phyloP scores from a whole-genome alignment of 2,113 vertebrate genomes.

The Noctilio leporinus region DNA sequence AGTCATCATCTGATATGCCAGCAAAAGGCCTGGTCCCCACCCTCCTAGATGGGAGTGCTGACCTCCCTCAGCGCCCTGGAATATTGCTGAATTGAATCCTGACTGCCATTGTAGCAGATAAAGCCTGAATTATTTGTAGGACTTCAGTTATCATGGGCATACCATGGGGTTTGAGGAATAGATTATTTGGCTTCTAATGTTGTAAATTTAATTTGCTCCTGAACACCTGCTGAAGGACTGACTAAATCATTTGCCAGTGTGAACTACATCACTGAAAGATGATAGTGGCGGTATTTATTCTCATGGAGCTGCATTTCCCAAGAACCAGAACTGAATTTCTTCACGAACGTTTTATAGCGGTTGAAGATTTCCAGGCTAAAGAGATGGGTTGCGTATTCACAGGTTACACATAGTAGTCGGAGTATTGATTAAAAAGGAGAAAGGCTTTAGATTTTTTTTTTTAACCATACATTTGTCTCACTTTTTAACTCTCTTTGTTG shows the following conservation, averaged over 20 bases:
- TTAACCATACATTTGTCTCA: neutral
- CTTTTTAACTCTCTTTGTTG: neutral
- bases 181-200: slow-evolving; percentile 30
- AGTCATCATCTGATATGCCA: slow-evolving; percentile 47
- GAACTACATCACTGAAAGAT: slow-evolving; percentile 33
- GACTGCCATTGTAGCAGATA: neutral
- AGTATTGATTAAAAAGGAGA: slow-evolving; percentile 14
- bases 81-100: slow-evolving; percentile 13
- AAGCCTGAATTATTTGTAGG: slow-evolving; percentile 12
- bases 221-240: slow-evolving; percentile 56
- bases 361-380: neutral
- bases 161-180: slow-evolving; percentile 6
- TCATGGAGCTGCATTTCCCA: neutral
- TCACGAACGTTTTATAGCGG: neutral
- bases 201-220: slow-evolving; percentile 59
- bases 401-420: neutral
- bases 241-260: slow-evolving; percentile 44
- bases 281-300: slow-evolving; percentile 15
- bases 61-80: neutral
- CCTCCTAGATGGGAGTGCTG: neutral
- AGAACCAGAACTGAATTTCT: neutral
- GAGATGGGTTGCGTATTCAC: slow-evolving; percentile 4
- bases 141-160: slow-evolving; percentile 19
- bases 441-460: neutral
- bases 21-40: neutral